These are phyloP conservation scores for Merodon equestris DNA, from an alignment of 2,888 invertebrate species.

Conservation along the genomic window DNA sequence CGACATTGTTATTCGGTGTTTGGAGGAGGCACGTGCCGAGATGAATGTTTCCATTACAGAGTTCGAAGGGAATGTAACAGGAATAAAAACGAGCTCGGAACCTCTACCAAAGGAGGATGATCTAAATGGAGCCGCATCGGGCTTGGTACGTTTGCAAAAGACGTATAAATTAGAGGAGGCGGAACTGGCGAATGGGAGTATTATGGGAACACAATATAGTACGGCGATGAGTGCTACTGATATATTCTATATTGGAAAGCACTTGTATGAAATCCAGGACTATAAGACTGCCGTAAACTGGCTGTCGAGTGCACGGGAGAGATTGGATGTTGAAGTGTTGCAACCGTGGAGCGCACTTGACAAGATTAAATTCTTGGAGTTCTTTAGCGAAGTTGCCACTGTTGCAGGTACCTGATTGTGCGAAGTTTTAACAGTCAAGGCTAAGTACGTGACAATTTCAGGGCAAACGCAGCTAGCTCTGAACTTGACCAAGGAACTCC, in stretches of 20 bases:
- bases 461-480: conserved; percentile 89
- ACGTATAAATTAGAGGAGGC: conserved; percentile 91
- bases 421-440: not conserved
- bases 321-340: too few species aligned
- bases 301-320: conserved; percentile 90
- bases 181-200: conserved; percentile 88
- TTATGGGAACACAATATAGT: conserved; percentile 85
- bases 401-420: not conserved
- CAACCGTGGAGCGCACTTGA: not conserved
- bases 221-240: conserved; percentile 87
- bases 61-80: not conserved
- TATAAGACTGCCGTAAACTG: conserved; percentile 92
- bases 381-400: conserved; percentile 88
- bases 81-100: not conserved
- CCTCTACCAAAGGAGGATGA: conserved; percentile 89
- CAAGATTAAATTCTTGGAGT: conserved; percentile 90
- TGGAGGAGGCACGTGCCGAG: not conserved
- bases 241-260: conserved; percentile 94
- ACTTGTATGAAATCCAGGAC: conserved; percentile 92
- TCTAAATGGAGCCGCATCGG: conserved; percentile 93
- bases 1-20: not conserved
- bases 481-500: conserved; percentile 88
- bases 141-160: conserved; percentile 92
- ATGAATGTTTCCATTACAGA: not conserved
- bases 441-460: conserved; percentile 73